These are phyloP conservation scores for Leucophenga montana DNA, from an alignment of 2,888 invertebrate genomes.

Conservation along the genomic window DNA sequence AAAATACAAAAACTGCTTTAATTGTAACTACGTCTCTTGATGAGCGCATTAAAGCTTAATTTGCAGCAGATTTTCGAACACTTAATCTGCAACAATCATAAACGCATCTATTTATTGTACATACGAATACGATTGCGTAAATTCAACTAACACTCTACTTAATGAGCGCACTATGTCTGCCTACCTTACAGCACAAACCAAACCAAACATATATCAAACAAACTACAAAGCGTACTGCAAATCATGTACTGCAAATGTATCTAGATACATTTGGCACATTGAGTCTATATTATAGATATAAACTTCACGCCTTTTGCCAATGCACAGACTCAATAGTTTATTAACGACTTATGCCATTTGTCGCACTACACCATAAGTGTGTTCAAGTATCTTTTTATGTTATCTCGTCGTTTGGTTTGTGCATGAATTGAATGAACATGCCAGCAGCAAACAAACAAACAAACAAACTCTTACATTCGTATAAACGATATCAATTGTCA, in stretches of 20 bases:
- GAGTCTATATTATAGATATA: neutral
- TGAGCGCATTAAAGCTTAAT: too few relatives aligned
- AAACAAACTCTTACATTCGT: conserved; percentile 46
- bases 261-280: too few relatives aligned
- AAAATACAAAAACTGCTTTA: too few relatives aligned
- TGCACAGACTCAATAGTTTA: neutral
- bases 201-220: too few relatives aligned
- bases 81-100: too few relatives aligned
- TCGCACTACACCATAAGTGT: neutral
- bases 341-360: conserved; percentile 17
- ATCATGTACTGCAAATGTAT: neutral
- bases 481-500: conserved; percentile 64
- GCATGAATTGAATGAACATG: neutral
- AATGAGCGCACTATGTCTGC: too few relatives aligned
- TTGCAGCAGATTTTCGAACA: too few relatives aligned
- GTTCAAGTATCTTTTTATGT: neutral
- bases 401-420: neutral
- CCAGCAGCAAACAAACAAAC: conserved; percentile 25
- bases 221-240: too few relatives aligned
- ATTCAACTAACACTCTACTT: too few relatives aligned
- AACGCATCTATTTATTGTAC: too few relatives aligned
- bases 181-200: neutral
- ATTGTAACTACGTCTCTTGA: too few relatives aligned
- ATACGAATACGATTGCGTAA: too few relatives aligned
- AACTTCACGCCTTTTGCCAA: neutral